Evolutionary conservation across 2,113 vertebrate species (phyloP).

Genomic region (Poeciliopsis prolifica): DNA sequence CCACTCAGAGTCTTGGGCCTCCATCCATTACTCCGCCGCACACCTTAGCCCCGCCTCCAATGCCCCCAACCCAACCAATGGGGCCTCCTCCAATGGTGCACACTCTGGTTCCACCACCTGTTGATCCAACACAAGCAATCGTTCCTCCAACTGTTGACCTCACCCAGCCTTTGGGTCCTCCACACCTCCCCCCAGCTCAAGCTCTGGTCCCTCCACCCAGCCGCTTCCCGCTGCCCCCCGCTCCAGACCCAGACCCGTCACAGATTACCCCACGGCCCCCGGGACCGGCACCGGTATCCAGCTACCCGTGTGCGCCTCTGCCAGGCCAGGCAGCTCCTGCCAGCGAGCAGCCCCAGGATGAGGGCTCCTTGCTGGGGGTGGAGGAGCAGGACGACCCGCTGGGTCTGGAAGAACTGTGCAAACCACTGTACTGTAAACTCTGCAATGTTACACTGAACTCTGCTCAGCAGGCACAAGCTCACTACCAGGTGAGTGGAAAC

Average conservation of each 20-base stretch:
- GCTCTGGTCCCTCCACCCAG: constrained; percentile 69
- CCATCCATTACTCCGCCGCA: constrained; percentile 55
- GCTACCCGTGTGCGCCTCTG: constrained; percentile 51
- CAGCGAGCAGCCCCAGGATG: constrained; percentile 85
- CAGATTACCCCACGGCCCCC: constrained; percentile 82
- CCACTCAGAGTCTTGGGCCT: constrained; percentile 56
- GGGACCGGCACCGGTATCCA: constrained; percentile 48
- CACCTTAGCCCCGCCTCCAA: constrained; percentile 72
- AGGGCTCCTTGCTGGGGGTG: constrained; percentile 78
- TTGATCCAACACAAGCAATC: constrained; percentile 63
- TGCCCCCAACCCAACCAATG: constrained; percentile 54
- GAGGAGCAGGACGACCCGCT: constrained; percentile 88
- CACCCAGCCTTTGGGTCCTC: constrained; percentile 54
- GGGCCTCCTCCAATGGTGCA: constrained; percentile 65
- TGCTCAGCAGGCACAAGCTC: constrained; percentile 95
- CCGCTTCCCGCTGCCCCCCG: constrained; percentile 66
- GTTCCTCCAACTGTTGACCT: constrained; percentile 65
- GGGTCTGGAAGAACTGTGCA: constrained; percentile 95
- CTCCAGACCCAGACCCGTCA: constrained; percentile 66
- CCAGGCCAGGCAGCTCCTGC: constrained; percentile 74
- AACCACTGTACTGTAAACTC: constrained; percentile 97
- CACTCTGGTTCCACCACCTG: constrained; percentile 56
- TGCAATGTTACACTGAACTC: constrained; percentile 98
- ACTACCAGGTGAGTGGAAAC: constrained; percentile 90
- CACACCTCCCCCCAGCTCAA: constrained; percentile 59